Conservation (phyloP, 2,888 invertebrate genomes). For the Pristionchus maxplancki region DNA sequence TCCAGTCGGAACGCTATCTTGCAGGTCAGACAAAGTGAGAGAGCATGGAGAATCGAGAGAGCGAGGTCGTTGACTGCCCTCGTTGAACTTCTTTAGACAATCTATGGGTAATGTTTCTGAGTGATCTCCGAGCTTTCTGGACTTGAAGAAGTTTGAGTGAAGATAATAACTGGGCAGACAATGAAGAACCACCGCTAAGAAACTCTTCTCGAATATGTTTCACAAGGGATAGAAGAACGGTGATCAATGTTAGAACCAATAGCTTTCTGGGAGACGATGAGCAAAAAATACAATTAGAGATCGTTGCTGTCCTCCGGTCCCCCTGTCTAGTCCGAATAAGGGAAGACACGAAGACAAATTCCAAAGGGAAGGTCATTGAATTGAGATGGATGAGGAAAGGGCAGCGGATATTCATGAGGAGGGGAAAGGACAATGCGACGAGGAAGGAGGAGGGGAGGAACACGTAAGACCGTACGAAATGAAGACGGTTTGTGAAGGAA, state of each 20-base stretch:
- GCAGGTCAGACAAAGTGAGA: background rate
- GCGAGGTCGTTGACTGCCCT: background rate
- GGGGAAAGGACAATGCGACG: background rate
- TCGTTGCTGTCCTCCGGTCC: too few species aligned
- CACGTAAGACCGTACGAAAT: background rate
- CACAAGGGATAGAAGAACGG: background rate
- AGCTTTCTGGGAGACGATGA: too few species aligned
- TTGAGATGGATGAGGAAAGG: background rate
- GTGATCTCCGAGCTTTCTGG: too few species aligned
- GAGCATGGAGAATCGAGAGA: background rate
- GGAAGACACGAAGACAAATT: background rate
- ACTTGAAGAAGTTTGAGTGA: too few species aligned
- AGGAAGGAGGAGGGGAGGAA: background rate
- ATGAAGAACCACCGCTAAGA: too few species aligned
- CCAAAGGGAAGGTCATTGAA: background rate
- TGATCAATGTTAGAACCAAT: background rate
- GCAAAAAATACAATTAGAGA: too few species aligned
- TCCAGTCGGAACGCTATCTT: background rate
- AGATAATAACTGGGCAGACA: too few species aligned
- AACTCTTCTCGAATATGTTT: background rate
- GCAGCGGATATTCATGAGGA: background rate
- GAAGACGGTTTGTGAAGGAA: background rate
- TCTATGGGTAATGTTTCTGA: too few species aligned
- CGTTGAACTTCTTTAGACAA: conserved; percentile 4
- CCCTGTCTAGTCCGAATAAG: too few species aligned